Base-by-base conservation (phyloP, 2,113 vertebrate species). In the Tragelaphus imberbis region DNA sequence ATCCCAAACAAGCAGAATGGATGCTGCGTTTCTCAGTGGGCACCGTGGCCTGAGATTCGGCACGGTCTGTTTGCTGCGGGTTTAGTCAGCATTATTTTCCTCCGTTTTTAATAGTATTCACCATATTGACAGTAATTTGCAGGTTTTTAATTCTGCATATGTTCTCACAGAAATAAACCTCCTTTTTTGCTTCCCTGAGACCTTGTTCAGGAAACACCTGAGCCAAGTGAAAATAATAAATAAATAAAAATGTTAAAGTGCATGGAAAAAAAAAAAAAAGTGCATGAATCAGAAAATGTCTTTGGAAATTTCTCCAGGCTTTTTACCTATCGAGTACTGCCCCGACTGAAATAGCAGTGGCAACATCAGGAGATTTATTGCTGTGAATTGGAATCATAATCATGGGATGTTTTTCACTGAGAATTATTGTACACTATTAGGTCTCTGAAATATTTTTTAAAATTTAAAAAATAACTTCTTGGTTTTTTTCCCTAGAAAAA, bases 81-180 rank as follows among this genome's bases (percentile, higher is more conserved):
- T 90, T 68, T 63, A 81, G 94, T 90, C 94, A 91, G 95, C n/a
- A 0, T 7, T 27, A 14, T 49, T 68, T 95, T 79, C 94, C 71
- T 96, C 96, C 33, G 88, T 97, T 36, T 84, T 84, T 85, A 91
- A 95, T 63, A 88, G 85, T n/a, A 90, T 63, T 93, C 97, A 85
- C 94, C 75, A 23, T 49, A 63, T 21, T 88, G 98, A 96, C 95
- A 90, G 94, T 88, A 92, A 97, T 97, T 92, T 89, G 91, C 92
- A 97, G 93, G 91, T 51, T 96, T 96, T 92, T 88, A 91, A 81
- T 53, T 95, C 86, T 94, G 75, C 86, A 56, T 94, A 90, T 87
- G 79, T 85, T 98, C 55, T 82, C 85, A 86, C 68, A 36, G 71
- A 98, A 97, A 95, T 47, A 61, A 97, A 96, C 80, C 21, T 63